Base-by-base conservation (phyloP, 2,113 vertebrate genomes). In the Melanostigma gelatinosum region DNA sequence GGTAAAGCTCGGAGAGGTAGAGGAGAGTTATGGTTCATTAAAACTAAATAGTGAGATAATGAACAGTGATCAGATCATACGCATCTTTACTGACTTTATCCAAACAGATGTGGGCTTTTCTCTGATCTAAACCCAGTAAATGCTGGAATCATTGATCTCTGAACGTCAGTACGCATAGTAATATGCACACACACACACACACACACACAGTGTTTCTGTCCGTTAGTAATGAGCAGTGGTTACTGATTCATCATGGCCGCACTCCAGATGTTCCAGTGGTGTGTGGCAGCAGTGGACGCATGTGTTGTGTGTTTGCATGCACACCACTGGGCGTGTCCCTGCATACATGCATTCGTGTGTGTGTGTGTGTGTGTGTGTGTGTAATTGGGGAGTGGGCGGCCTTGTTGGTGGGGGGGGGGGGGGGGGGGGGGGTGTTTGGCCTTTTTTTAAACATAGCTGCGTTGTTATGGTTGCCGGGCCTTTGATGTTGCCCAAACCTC, bases 401-500 rank as follows among this genome's bases (percentile, higher is more conserved):
- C 71, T 57, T 80, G 67, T 78, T 70, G 57, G 42, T 70, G 82
- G 78, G 84, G 79, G 87, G 75, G 24, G 24, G 24, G 79, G 82
- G 78, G 84, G 79, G 87, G 75, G 24, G 24, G 24, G 79, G 87
- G 75, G 80, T 68, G 75, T 85, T 85, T 85, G 88, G 76, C 83
- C 88, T 79, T 93, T 92, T 93, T 94, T 94, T 94, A 94, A 93
- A 94, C 93, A 93, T 92, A 91, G 84, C 93, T 86, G 80, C 77
- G 89, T 93, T 95, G 92, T 95, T 95, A 95, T 94, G 93, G 94
- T 93, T 93, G 90, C 87, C 75, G 46, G 27, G 5, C 72, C 94
- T 95, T 95, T 95, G 94, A 95, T 93, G 94, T 95, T 73, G 74
- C 89, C 89, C 87, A 93, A 94, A 93, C 93, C 92, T 94, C 92